Evolutionary conservation across 2,888 invertebrate genomes (phyloP).

Genomic region (Clistopyga incitator): DNA sequence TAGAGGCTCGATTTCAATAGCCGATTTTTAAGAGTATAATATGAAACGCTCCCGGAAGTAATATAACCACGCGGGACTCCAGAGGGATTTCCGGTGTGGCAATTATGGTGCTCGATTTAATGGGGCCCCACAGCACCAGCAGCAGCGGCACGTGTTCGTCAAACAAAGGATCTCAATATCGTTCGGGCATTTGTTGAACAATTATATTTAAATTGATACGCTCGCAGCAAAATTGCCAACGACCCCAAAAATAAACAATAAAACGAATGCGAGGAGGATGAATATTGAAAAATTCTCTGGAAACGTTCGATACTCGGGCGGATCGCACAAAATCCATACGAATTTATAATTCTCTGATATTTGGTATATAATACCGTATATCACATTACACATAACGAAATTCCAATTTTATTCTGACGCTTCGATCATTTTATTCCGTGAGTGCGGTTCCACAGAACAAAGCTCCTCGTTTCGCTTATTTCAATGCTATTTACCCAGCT

Average conservation of each 20-base stretch:
- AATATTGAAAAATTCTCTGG: background rate
- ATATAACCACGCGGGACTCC: background rate
- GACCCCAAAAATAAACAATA: constrained; percentile 8
- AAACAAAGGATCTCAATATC: constrained; percentile 42
- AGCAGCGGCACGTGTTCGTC: constrained; percentile 25
- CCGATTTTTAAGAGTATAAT: no score
- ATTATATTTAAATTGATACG: constrained; percentile 25
- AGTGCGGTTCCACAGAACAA: background rate
- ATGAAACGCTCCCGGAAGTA: constrained; percentile 2
- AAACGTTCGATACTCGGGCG: constrained; percentile 4
- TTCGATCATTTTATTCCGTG: constrained; percentile 26
- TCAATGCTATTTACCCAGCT: constrained; percentile 7
- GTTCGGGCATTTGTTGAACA: constrained; percentile 47
- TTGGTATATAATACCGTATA: constrained; percentile 1
- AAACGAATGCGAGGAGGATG: background rate
- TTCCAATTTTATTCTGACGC: constrained; percentile 32
- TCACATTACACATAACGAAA: constrained; percentile 12
- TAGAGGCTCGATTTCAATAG: no score
- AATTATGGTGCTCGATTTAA: constrained; percentile 11
- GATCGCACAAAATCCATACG: constrained; percentile 6
- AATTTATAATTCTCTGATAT: constrained; percentile 36
- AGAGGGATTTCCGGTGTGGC: constrained; percentile 30
- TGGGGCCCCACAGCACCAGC: constrained; percentile 8
- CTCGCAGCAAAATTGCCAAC: background rate
- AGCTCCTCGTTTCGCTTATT: constrained; percentile 13